Conservation (phyloP, 2,797 vertebrate species). For the Gobio occitaniae region DNA sequence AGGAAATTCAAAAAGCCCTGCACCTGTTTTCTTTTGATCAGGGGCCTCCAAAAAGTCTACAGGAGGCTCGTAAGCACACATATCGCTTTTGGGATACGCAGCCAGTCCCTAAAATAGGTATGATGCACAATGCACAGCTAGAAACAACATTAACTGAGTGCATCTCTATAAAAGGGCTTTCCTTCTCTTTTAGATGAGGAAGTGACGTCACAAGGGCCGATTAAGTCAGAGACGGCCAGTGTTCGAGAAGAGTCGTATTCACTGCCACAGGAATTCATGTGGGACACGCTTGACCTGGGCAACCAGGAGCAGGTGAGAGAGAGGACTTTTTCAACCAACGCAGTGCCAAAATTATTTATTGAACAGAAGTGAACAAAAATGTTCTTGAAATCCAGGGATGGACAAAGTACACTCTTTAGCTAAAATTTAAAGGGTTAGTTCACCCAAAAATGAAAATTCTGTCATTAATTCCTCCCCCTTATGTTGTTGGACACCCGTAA, state of each 20-base stretch:
- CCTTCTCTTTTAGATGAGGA: conserved; percentile 79
- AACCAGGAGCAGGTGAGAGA: conserved; percentile 83
- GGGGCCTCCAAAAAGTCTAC: conserved; percentile 88
- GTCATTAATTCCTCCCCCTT: too few species aligned
- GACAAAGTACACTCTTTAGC: neutral
- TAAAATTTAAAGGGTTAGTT: neutral
- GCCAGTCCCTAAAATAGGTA: conserved; percentile 92
- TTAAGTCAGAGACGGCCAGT: conserved; percentile 80
- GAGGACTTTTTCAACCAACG: neutral
- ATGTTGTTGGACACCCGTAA: too few species aligned
- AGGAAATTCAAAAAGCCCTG: conserved; percentile 95
- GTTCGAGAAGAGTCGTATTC: conserved; percentile 88
- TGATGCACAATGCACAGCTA: conserved; percentile 14
- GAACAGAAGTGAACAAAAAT: neutral
- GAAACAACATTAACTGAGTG: neutral
- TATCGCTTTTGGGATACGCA: conserved; percentile 97
- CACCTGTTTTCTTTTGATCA: conserved; percentile 91
- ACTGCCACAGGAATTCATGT: conserved; percentile 89
- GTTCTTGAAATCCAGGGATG: neutral
- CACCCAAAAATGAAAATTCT: too few species aligned
- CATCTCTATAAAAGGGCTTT: neutral
- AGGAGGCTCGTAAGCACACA: conserved; percentile 87
- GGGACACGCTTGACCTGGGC: conserved; percentile 89
- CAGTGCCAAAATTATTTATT: neutral
- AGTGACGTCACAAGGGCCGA: conserved; percentile 83